phyloP scores from a whole-genome alignment of 2,888 invertebrate species.

The Pedicia rivosa region DNA sequence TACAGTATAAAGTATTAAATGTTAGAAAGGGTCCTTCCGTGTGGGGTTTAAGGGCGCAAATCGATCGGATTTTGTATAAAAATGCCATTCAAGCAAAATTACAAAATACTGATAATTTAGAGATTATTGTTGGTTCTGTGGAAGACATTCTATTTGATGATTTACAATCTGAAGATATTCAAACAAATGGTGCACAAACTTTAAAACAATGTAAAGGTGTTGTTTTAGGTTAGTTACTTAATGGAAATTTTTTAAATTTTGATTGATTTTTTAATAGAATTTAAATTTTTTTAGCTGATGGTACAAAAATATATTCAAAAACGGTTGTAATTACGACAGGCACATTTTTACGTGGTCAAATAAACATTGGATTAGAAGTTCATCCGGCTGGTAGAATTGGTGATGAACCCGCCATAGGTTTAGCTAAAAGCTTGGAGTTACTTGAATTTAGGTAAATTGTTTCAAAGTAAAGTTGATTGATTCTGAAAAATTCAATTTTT shows the following conservation, averaged over 20 bases:
- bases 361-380: conserved; percentile 61
- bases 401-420: conserved; percentile 58
- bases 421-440: conserved; percentile 54
- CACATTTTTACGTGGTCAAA: conserved; percentile 72
- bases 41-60: conserved; percentile 78
- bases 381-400: conserved; percentile 68
- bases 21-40: conserved; percentile 72
- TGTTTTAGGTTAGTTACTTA: conserved; percentile 25
- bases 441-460: conserved; percentile 53
- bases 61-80: conserved; percentile 68
- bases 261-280: too few relatives aligned
- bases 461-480: too few relatives aligned
- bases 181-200: conserved; percentile 4
- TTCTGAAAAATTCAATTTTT: too few relatives aligned
- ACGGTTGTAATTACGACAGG: conserved; percentile 74
- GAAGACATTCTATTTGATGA: conserved; percentile 53
- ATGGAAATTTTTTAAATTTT: too few relatives aligned
- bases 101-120: conserved; percentile 44
- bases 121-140: conserved; percentile 53
- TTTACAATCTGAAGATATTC: background rate
- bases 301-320: conserved; percentile 38
- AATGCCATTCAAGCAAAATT: conserved; percentile 55
- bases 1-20: conserved; percentile 71
- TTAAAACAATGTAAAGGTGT: conserved; percentile 21
- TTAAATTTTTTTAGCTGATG: too few relatives aligned